A percentile compares a stretch with the other conserved stretches of the same genome.
These are phyloP conservation scores for Rhopalosiphum nymphaeae DNA, from an alignment of 2,888 invertebrate species.

Conservation along the genomic window DNA sequence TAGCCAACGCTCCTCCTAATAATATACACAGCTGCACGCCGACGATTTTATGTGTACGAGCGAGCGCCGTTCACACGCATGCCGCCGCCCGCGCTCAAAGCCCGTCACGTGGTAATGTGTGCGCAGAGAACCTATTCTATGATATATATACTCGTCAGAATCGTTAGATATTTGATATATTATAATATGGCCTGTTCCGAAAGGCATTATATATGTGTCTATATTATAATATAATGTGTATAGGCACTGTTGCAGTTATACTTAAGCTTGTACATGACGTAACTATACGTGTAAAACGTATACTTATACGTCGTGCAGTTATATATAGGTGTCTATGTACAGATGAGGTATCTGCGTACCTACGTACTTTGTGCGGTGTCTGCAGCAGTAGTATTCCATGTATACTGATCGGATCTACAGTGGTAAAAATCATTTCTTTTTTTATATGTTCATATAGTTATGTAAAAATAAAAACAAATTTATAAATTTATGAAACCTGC, in stretches of 20 bases:
- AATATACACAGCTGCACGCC: not conserved
- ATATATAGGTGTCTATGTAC: not conserved
- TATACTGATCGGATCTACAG: not conserved
- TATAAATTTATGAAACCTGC: not conserved
- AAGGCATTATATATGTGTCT: not conserved
- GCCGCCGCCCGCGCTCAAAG: not conserved
- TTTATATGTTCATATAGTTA: not conserved
- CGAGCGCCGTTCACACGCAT: slow-evolving; percentile 25
- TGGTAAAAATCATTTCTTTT: not conserved
- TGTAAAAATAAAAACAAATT: not conserved
- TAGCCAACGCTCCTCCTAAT: slow-evolving; percentile 60
- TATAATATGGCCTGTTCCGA: not conserved
- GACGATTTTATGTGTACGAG: not conserved
- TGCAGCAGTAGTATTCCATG: not conserved
- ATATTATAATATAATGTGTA: not conserved
- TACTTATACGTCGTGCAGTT: not conserved
- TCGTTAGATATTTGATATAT: not conserved
- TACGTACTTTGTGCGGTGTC: not conserved
- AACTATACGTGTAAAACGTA: not conserved
- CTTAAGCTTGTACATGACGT: not conserved
- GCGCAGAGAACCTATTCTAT: not conserved
- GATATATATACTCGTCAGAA: no score
- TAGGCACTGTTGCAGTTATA: not conserved
- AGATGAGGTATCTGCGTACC: not conserved
- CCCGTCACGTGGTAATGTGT: not conserved